Evolutionary conservation across 2,888 invertebrate genomes (phyloP).

Genomic region (Euphydryas editha): DNA sequence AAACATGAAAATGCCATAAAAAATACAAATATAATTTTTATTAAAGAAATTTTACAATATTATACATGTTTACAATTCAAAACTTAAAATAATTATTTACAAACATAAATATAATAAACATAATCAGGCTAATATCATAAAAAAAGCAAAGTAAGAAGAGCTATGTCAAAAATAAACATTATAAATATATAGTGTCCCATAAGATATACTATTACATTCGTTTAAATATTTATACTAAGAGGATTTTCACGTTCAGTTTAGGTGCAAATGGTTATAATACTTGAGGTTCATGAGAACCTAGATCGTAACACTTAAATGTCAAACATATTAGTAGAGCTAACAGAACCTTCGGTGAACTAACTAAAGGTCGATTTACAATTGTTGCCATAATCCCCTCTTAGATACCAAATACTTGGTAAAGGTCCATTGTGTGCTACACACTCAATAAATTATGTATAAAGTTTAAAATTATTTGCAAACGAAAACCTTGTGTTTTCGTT

Average conservation of each 20-base stretch:
- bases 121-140: too few species aligned
- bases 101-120: too few species aligned
- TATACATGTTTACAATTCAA: too few species aligned
- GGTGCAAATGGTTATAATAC: constrained; percentile 2
- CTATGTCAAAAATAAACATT: background rate
- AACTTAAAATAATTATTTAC: too few species aligned
- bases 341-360: constrained; percentile 20
- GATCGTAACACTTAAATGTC: constrained; percentile 16
- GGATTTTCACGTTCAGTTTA: constrained; percentile 8
- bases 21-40: too few species aligned
- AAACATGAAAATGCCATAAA: too few species aligned
- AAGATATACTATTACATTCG: background rate
- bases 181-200: background rate
- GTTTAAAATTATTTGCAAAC: background rate
- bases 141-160: too few species aligned
- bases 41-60: too few species aligned
- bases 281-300: constrained; percentile 6
- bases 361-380: constrained; percentile 25
- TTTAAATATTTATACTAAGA: constrained; percentile 2
- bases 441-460: background rate
- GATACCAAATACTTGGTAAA: background rate
- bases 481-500: background rate
- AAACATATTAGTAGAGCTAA: constrained; percentile 26
- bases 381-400: constrained; percentile 17
- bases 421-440: too few species aligned